Conservation (phyloP, 2,888 invertebrate species). For the Campopleginae sp. region DNA sequence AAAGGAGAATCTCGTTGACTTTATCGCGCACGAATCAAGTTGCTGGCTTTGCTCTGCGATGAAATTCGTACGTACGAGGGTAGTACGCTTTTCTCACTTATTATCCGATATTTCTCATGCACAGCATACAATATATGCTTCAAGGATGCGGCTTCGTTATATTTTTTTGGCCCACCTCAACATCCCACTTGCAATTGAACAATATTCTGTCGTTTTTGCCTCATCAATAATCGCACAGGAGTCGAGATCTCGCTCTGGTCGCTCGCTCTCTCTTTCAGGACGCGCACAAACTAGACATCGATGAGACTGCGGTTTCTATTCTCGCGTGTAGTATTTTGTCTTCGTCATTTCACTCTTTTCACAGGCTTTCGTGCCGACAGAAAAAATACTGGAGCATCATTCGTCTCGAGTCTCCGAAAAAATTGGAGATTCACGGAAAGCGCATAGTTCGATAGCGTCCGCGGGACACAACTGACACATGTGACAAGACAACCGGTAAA, state of each 20-base stretch:
- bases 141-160: neutral
- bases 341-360: neutral
- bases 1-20: neutral
- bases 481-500: constrained; percentile 77
- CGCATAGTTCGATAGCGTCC: constrained; percentile 64
- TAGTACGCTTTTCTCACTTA: neutral
- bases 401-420: neutral
- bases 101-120: neutral
- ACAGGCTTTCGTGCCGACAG: neutral
- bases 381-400: neutral
- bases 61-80: neutral
- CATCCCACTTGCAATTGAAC: neutral
- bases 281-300: neutral
- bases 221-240: neutral
- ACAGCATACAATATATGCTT: neutral
- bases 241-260: neutral
- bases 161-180: neutral
- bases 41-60: neutral
- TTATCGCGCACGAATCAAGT: neutral
- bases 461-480: constrained; percentile 74
- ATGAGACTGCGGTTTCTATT: neutral
- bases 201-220: neutral
- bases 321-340: neutral
- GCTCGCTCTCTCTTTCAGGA: constrained; percentile 3
- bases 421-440: constrained; percentile 19